These are phyloP conservation scores for Hetaerina titia DNA, from an alignment of 2,888 invertebrate genomes.

Conservation along the genomic window DNA sequence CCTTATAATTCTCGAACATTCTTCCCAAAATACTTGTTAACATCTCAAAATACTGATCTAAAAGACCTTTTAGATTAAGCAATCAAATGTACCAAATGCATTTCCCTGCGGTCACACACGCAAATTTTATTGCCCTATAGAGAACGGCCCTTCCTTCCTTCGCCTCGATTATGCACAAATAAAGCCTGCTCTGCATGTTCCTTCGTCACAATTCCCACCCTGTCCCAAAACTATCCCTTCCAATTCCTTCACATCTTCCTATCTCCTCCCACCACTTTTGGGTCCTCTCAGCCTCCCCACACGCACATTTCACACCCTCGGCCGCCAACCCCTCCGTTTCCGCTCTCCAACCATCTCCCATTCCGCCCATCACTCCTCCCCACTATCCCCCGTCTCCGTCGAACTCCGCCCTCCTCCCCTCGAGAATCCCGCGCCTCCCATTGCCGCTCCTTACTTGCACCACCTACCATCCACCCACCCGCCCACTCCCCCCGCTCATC, in stretches of 20 bases:
- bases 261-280: neutral
- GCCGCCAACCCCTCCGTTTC: neutral
- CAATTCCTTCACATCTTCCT: neutral
- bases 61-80: too few species aligned
- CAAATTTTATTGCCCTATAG: neutral
- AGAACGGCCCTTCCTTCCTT: neutral
- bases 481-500: neutral
- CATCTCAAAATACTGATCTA: too few species aligned
- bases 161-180: neutral
- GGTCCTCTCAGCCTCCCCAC: neutral
- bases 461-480: neutral
- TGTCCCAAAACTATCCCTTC: neutral
- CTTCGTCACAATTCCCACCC: neutral
- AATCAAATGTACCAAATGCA: neutral
- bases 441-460: too few species aligned
- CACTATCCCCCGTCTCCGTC: neutral
- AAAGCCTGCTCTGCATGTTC: neutral
- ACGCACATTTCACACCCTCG: neutral
- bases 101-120: neutral
- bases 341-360: neutral
- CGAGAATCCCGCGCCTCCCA: neutral
- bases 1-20: too few species aligned
- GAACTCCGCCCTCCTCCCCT: neutral
- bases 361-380: neutral
- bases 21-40: too few species aligned